Conservation (phyloP, 2,797 vertebrate genomes). For the Myotis planiceps region DNA sequence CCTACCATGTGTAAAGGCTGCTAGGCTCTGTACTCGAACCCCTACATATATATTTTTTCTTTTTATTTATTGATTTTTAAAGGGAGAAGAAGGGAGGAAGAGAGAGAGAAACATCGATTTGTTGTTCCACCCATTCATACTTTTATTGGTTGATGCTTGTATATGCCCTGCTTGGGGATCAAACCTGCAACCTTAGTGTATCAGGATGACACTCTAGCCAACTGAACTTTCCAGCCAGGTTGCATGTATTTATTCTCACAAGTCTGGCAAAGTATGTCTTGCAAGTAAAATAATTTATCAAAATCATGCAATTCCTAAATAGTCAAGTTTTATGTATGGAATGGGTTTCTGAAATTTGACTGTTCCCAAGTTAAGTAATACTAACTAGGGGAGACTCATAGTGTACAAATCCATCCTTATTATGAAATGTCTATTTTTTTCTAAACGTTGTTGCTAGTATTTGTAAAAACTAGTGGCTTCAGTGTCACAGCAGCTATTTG, state of each 20-base stretch:
- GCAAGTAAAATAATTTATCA: background rate
- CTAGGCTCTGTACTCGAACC: background rate
- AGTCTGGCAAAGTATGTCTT: background rate
- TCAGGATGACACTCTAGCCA: too few relatives aligned
- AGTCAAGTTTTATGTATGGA: background rate
- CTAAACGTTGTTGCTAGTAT: background rate
- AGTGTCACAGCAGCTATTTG: background rate
- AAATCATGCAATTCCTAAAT: background rate
- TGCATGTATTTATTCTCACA: background rate
- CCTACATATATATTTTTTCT: background rate
- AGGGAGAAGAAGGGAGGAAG: too few relatives aligned
- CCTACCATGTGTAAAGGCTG: background rate
- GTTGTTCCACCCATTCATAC: too few relatives aligned
- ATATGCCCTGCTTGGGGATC: too few relatives aligned
- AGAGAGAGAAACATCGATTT: too few relatives aligned
- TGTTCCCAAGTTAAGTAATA: background rate
- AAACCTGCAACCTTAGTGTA: too few relatives aligned
- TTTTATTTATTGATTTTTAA: too few relatives aligned
- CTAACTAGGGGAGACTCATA: background rate
- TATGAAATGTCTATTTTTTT: background rate
- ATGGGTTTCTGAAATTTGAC: background rate
- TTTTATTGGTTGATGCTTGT: too few relatives aligned
- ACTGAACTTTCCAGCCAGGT: too few relatives aligned
- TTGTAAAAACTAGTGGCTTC: background rate
- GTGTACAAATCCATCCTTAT: background rate